Base-by-base conservation (phyloP, 2,113 vertebrate genomes). In the Vimba vimba region DNA sequence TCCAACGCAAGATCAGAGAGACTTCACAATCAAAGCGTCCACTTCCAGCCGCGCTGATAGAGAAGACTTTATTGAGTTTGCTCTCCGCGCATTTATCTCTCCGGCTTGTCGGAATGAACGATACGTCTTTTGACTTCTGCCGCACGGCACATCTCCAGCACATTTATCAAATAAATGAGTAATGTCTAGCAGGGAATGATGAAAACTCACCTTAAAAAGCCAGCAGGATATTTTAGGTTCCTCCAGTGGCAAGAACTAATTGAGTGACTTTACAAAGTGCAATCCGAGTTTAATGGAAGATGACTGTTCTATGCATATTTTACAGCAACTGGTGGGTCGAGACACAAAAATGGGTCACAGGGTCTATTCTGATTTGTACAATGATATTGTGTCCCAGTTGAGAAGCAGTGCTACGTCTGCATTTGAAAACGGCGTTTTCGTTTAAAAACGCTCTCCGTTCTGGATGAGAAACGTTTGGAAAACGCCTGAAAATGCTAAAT, bases 161-260 rank as follows among this genome's bases (percentile, higher is more conserved):
- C 77, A 79, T 79, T 79, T n/a, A 79, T 60, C 77, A 79, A 60
- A 62, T 60, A 60, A 25, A 79, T 60, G 77, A 79, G 55, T 60
- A 43, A 60, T 79, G 77, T 79, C 55, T 21, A 5, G 17, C 6
- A 13, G 55, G 55, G 76, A 43, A 79, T 79, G 77, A 79, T 79
- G 55, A 79, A 60, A 79, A 25, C 55, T 59, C 30, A 59, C 30
- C 52, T 75, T 57, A n/a, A 59, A 8, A 78, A 13, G 76, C 50
- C 52, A 55, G 57, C 19, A 36, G 50, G 76, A 55, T 78, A 59
- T 78, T 78, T 78, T 33, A 23, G 27, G 76, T 33, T 78, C 11
- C 52, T 57, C 50, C 30, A n/a, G 75, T 17, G 76, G 76, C 76
- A 78, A 57, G 76, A 78, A 78, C 76, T 36, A 78, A 78, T 59